A percentile compares a stretch with the other conserved stretches of the same genome.
These are phyloP conservation scores for Drosophila nigritarsus DNA, from an alignment of 2,888 invertebrate genomes.

Conservation along the genomic window DNA sequence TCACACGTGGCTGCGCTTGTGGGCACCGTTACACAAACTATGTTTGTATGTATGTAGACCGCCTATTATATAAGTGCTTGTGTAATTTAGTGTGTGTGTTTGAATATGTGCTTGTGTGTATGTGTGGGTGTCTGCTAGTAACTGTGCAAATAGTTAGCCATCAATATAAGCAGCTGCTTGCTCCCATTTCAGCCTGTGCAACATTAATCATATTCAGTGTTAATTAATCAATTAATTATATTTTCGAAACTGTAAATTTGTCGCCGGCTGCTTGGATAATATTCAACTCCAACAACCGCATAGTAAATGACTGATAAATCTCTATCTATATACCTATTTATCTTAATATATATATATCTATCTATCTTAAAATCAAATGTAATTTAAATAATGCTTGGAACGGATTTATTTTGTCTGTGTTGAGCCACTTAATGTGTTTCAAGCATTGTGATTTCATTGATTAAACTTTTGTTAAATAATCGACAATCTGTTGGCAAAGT, in stretches of 20 bases:
- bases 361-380: neutral
- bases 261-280: conserved; percentile 36
- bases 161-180: conserved; percentile 47
- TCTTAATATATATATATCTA: neutral
- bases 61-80: neutral
- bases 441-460: neutral
- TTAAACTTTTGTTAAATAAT: neutral
- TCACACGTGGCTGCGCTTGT: conserved; percentile 72
- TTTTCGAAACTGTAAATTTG: conserved; percentile 73
- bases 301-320: conserved; percentile 55
- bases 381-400: neutral
- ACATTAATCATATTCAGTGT: conserved; percentile 73
- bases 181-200: conserved; percentile 17
- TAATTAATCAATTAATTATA: conserved; percentile 79
- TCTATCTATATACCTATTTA: conserved; percentile 13
- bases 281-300: conserved; percentile 13
- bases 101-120: neutral
- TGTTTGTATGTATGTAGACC: neutral
- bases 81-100: neutral
- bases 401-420: neutral
- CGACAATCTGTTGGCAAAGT: neutral
- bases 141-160: conserved; percentile 34
- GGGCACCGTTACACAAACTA: conserved; percentile 8
- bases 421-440: neutral
- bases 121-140: conserved; percentile 11